These are phyloP conservation scores for Podarcis raffonei DNA, from an alignment of 2,113 vertebrate species.

Conservation along the genomic window DNA sequence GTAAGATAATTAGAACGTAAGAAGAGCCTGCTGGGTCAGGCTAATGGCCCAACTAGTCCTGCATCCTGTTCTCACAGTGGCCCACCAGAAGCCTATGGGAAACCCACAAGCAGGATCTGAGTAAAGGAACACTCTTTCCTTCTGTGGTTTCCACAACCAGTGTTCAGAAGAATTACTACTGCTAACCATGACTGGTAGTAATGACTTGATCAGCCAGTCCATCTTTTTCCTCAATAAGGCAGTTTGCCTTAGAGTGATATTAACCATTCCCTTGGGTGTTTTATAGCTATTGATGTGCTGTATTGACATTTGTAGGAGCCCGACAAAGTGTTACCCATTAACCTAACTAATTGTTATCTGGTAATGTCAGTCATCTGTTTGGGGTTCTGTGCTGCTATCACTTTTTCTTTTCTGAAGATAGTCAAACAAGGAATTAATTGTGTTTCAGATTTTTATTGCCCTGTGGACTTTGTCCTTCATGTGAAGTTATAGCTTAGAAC, in stretches of 20 bases:
- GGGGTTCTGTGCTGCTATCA: neutral
- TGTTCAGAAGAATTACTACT: too few relatives aligned
- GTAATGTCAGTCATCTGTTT: neutral
- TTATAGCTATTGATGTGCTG: neutral
- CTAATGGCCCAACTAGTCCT: too few relatives aligned
- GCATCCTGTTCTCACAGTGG: too few relatives aligned
- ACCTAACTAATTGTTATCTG: neutral
- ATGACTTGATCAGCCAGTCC: too few relatives aligned
- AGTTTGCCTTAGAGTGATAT: neutral
- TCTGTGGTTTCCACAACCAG: too few relatives aligned
- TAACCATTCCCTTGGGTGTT: neutral
- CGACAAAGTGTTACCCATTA: slow-evolving; percentile 2
- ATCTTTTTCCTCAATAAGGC: neutral
- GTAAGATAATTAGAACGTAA: neutral
- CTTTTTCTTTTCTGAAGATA: neutral
- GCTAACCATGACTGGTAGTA: too few relatives aligned
- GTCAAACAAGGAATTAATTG: neutral
- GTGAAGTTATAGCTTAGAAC: neutral
- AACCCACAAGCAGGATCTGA: too few relatives aligned
- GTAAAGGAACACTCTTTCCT: too few relatives aligned
- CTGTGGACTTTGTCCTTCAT: neutral
- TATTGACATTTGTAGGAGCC: neutral
- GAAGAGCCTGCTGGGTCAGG: too few relatives aligned
- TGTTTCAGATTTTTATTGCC: neutral
- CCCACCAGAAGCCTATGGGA: too few relatives aligned